These are phyloP conservation scores for Sphaeramia orbicularis DNA, from an alignment of 2,797 vertebrate species.

Conservation along the genomic window DNA sequence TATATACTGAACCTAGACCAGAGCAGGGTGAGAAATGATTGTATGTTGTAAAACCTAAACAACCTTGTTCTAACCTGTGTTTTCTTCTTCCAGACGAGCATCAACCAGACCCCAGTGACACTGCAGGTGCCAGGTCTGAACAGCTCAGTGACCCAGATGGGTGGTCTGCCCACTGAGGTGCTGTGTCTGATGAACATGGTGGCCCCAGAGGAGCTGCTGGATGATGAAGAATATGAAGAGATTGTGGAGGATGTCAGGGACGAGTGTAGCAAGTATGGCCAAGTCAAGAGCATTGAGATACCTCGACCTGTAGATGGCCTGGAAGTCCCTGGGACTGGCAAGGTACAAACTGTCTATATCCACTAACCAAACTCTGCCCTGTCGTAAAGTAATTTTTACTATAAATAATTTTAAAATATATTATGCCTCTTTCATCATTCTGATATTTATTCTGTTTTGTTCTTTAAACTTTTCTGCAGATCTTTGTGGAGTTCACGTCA, in stretches of 20 bases:
- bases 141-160: slow-evolving; percentile 94
- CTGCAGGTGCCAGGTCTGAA: slow-evolving; percentile 95
- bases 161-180: slow-evolving; percentile 93
- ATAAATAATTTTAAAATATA: neutral
- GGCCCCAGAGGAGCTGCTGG: slow-evolving; percentile 93
- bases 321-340: slow-evolving; percentile 93
- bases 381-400: neutral
- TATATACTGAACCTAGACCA: too few species aligned
- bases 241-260: slow-evolving; percentile 94
- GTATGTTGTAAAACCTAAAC: neutral
- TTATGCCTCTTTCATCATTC: neutral
- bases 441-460: neutral
- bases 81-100: slow-evolving; percentile 86
- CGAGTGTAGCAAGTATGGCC: slow-evolving; percentile 94
- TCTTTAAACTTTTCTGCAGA: slow-evolving; percentile 73
- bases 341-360: slow-evolving; percentile 77
- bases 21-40: too few species aligned
- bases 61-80: slow-evolving; percentile 7
- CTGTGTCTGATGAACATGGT: slow-evolving; percentile 98
- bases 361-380: too few species aligned
- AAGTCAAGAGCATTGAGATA: slow-evolving; percentile 95
- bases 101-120: slow-evolving; percentile 96
- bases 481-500: slow-evolving; percentile 95
- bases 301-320: slow-evolving; percentile 93
- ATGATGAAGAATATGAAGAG: slow-evolving; percentile 95